Evolutionary conservation across 2,888 invertebrate genomes (phyloP).

Genomic region (Lasioglossum figueresi): DNA sequence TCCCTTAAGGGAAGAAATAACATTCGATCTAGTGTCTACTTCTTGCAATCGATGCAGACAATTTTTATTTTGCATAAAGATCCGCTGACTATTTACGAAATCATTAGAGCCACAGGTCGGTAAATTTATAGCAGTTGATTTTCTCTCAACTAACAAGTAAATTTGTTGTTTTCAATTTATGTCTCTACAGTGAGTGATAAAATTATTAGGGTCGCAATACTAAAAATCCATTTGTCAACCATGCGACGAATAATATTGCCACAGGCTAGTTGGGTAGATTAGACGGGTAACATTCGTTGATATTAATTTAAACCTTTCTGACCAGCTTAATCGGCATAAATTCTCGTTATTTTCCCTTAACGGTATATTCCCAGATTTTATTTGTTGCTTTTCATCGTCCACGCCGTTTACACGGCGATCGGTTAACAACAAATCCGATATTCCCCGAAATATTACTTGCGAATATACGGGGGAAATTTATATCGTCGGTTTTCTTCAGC

Average conservation of each 20-base stretch:
- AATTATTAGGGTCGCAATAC: no score
- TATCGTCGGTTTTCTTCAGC: constrained; percentile 39
- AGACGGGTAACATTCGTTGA: background rate
- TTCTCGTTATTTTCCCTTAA: constrained; percentile 52
- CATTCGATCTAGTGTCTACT: no score
- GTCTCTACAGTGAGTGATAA: no score
- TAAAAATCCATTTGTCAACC: no score
- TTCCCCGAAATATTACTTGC: constrained; percentile 31
- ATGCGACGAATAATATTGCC: no score
- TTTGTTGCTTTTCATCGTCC: constrained; percentile 23
- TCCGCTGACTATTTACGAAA: background rate
- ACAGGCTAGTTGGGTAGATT: background rate
- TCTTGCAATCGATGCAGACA: no score
- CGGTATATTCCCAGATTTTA: constrained; percentile 44
- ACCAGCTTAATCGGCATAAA: constrained; percentile 63
- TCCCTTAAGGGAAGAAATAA: no score
- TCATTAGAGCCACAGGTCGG: background rate
- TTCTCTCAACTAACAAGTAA: no score
- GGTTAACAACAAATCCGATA: constrained; percentile 51
- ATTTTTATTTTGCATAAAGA: no score
- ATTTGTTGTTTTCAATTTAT: no score
- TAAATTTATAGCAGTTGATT: background rate
- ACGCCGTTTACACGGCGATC: background rate
- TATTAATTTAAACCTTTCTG: background rate
- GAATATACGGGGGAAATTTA: constrained; percentile 39